Base-by-base conservation (phyloP, 1,140 invertebrate genomes). In the Apis dorsata region DNA sequence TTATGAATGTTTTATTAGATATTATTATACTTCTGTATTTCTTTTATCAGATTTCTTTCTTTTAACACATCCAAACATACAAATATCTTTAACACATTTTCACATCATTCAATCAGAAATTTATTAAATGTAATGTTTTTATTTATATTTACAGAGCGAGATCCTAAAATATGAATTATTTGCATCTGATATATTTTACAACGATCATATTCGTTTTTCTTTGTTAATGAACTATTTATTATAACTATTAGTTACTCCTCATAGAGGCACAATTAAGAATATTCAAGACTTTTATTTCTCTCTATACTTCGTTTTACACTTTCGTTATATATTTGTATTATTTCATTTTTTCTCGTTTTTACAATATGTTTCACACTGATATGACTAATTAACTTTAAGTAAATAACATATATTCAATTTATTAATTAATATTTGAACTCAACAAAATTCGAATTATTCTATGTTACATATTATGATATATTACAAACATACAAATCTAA, bases 191-290 rank as follows among this genome's bases (percentile, higher is more conserved):
- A 15, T 34, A 66, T 28, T 34, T 66, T 19, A 17, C 28, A 66
- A 34, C 17, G 10, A 34, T 34, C 4, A 8, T 66, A 34, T 28
- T 34, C 63, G 1, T 12, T 34, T 84, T 86, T 60, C 19, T 57
- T 85, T 59, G 65, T 83, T 60, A 71, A 77, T 73, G 63, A 84
- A 76, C 28, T 77, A 63, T 77, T 24, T n/a, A n/a, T n/a, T n/a
- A n/a, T n/a, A n/a, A n/a, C n/a, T n/a, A n/a, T 3, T 17, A 28
- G 2, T 66, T 60, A 60, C 55, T 78, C 75, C 75, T 85, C 70
- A 66, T 15, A 49, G 60, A 83, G 76, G 49, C 62, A 65, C 57
- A 17, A 78, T 78, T 44, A 44, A 44, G 34, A 44, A 44, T 69
- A 57, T 83, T 21, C 76, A 34, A 70, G 19, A 85, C 60, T 24